Conservation (phyloP, 2,113 vertebrate species). For the Delphinapterus leucas region DNA sequence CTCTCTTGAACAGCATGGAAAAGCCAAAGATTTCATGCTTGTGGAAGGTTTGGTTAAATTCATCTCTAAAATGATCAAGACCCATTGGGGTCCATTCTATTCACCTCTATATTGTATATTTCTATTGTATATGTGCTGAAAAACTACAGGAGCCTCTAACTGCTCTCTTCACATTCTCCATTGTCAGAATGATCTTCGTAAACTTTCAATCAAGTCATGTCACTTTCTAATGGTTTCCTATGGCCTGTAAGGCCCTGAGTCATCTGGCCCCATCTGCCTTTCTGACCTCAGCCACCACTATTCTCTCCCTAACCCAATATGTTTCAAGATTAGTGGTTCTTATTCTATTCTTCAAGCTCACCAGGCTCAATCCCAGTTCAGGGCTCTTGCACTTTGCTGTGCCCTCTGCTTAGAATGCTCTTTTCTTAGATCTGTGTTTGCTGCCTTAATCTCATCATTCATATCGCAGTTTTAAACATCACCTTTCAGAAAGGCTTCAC, state of each 20-base stretch:
- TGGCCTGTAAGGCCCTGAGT: background rate
- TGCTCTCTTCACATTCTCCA: background rate
- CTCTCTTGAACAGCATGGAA: background rate
- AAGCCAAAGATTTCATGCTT: background rate
- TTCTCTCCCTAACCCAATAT: background rate
- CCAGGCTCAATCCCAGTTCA: background rate
- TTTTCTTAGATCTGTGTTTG: background rate
- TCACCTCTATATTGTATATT: background rate
- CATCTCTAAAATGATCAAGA: background rate
- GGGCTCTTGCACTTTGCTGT: background rate
- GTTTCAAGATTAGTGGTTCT: background rate
- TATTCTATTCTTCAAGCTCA: background rate
- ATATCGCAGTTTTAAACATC: background rate
- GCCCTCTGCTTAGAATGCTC: background rate
- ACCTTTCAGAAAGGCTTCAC: background rate
- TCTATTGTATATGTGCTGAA: background rate
- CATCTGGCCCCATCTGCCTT: background rate
- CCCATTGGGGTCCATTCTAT: background rate
- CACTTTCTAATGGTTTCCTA: background rate
- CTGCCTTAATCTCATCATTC: background rate
- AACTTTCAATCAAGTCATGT: background rate
- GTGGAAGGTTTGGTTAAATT: background rate
- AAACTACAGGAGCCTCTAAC: background rate
- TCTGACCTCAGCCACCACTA: background rate
- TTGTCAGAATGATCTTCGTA: background rate